Conservation (phyloP, 2,113 vertebrate genomes). For the Indicator maculatus region DNA sequence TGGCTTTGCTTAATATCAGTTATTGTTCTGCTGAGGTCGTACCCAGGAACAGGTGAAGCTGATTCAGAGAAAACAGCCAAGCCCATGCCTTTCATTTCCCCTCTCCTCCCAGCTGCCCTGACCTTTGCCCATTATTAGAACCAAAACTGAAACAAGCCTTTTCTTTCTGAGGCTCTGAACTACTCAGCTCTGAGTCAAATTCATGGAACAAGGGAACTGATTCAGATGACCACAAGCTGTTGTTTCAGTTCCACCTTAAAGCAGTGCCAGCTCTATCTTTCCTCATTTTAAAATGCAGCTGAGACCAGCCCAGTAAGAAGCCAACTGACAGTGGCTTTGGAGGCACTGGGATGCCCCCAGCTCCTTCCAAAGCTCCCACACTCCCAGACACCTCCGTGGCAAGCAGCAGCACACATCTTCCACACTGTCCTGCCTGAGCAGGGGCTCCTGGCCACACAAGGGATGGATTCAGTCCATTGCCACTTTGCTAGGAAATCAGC, state of each 20-base stretch:
- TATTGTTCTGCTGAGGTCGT: conserved; percentile 57
- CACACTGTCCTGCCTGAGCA: neutral
- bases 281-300: conserved; percentile 3
- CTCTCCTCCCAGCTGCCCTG: conserved; percentile 34
- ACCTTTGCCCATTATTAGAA: conserved; percentile 56
- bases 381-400: neutral
- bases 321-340: neutral
- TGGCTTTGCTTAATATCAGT: conserved; percentile 60
- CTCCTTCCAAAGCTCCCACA: neutral
- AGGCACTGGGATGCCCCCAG: neutral
- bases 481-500: neutral
- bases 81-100: conserved; percentile 54
- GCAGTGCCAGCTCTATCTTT: conserved; percentile 34
- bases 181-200: conserved; percentile 62
- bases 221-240: conserved; percentile 55
- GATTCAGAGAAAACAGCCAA: conserved; percentile 57
- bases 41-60: conserved; percentile 54
- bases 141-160: conserved; percentile 51
- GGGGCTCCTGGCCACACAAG: neutral
- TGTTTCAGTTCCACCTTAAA: conserved; percentile 70
- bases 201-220: conserved; percentile 60
- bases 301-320: neutral
- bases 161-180: conserved; percentile 40
- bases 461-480: neutral
- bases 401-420: neutral